Conservation (phyloP, 2,888 invertebrate genomes). For the Schrankia costaestrigalis region DNA sequence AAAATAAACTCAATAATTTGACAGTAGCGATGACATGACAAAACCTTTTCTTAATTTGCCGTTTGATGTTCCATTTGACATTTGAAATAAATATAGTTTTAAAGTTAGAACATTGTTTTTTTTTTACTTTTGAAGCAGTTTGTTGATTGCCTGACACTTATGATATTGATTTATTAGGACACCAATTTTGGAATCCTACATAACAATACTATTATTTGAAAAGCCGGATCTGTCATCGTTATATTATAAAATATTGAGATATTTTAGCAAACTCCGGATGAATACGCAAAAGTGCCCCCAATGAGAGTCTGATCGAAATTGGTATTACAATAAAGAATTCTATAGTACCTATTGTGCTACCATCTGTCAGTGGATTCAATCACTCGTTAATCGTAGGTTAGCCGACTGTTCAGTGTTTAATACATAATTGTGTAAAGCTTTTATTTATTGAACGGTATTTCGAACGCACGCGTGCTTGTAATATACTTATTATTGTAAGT, state of each 20-base stretch:
- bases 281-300: conserved; percentile 70
- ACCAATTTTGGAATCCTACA: too few species aligned
- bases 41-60: too few species aligned
- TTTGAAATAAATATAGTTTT: too few species aligned
- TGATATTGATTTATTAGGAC: too few species aligned
- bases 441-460: conserved; percentile 58
- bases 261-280: conserved; percentile 45
- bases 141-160: too few species aligned
- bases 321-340: conserved; percentile 57
- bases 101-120: too few species aligned
- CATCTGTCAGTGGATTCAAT: conserved; percentile 74
- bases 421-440: conserved; percentile 58
- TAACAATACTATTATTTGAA: conserved; percentile 30
- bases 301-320: conserved; percentile 56
- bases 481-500: conserved; percentile 61
- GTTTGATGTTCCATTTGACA: too few species aligned
- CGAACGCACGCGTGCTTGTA: conserved; percentile 51
- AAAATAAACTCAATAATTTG: too few species aligned
- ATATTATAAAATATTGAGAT: conserved; percentile 45
- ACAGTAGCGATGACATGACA: too few species aligned
- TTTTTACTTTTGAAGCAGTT: too few species aligned
- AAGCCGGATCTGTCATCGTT: conserved; percentile 49
- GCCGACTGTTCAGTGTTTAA: conserved; percentile 34
- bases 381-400: conserved; percentile 64
- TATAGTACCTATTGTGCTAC: conserved; percentile 51